A percentile compares a stretch with the other conserved stretches of the same genome.
phyloP scores from a whole-genome alignment of 2,888 invertebrate species.

The Ophion ventricosus region DNA sequence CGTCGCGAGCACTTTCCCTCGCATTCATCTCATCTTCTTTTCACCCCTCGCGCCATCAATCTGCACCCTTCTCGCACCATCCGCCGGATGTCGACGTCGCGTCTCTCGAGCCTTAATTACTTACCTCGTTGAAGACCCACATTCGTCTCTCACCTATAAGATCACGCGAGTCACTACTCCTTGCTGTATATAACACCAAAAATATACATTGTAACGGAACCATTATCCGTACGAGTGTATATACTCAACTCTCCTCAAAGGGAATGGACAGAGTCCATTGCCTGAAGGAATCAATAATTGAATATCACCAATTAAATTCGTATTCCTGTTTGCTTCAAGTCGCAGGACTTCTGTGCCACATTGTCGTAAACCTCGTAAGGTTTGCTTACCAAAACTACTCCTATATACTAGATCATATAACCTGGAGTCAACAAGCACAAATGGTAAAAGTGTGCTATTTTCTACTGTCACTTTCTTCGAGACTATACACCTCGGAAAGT shows the following conservation, averaged over 20 bases:
- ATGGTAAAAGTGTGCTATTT: too few relatives aligned
- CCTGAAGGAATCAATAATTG: conserved; percentile 2
- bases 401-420: not conserved
- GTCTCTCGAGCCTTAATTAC: conserved; percentile 57
- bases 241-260: not conserved
- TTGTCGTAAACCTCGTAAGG: not conserved
- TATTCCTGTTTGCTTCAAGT: not conserved
- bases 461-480: too few relatives aligned
- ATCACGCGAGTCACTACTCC: conserved; percentile 46
- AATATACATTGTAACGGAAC: not conserved
- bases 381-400: not conserved
- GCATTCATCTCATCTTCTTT: conserved; percentile 24
- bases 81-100: conserved; percentile 39
- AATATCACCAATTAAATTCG: not conserved
- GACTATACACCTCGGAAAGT: too few relatives aligned
- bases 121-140: conserved; percentile 59
- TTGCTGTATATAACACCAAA: not conserved
- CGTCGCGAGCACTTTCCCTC: conserved; percentile 39
- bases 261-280: not conserved
- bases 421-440: too few relatives aligned
- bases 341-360: not conserved
- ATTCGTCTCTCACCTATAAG: conserved; percentile 44
- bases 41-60: conserved; percentile 1
- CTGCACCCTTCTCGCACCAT: not conserved
- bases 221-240: not conserved